These are phyloP conservation scores for Eubasilissa regina DNA, from an alignment of 1,140 invertebrate genomes.

Conservation along the genomic window DNA sequence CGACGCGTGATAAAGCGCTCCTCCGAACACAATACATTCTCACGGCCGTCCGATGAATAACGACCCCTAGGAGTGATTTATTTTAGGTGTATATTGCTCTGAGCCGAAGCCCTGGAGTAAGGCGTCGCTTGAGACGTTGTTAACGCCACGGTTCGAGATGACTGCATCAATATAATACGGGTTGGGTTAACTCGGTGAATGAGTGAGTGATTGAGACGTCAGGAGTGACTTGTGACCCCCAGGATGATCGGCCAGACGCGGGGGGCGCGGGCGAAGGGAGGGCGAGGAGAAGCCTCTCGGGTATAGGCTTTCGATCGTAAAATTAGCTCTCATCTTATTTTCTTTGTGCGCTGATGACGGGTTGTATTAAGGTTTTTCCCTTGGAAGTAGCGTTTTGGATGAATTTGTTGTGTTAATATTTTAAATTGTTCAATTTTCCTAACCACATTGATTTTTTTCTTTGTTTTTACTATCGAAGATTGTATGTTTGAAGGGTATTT, in stretches of 20 bases:
- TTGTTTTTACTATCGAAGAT: no score
- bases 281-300: conserved; percentile 14
- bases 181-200: conserved; percentile 60
- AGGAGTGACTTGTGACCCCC: conserved; percentile 57
- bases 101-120: conserved; percentile 7
- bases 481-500: no score
- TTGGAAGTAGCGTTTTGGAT: not conserved
- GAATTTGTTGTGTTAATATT: not conserved
- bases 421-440: not conserved
- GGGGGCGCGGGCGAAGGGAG: conserved; percentile 2
- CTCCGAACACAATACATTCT: conserved; percentile 18
- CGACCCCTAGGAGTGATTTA: conserved; percentile 30
- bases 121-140: conserved; percentile 42
- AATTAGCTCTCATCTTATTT: conserved; percentile 41
- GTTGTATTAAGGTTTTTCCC: not conserved
- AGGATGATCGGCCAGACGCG: not conserved
- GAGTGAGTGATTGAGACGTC: conserved; percentile 61
- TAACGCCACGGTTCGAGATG: conserved; percentile 42
- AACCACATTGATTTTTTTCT: no score
- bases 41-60: conserved; percentile 13
- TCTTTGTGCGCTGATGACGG: conserved; percentile 25
- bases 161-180: conserved; percentile 61
- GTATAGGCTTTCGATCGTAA: conserved; percentile 49
- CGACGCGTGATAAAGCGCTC: conserved; percentile 57
- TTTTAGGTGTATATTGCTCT: conserved; percentile 25